A percentile compares a stretch with the other conserved stretches of the same genome.
Evolutionary conservation across 2,797 vertebrate genomes (phyloP).

Genomic region (Brotogeris chrysoptera): DNA sequence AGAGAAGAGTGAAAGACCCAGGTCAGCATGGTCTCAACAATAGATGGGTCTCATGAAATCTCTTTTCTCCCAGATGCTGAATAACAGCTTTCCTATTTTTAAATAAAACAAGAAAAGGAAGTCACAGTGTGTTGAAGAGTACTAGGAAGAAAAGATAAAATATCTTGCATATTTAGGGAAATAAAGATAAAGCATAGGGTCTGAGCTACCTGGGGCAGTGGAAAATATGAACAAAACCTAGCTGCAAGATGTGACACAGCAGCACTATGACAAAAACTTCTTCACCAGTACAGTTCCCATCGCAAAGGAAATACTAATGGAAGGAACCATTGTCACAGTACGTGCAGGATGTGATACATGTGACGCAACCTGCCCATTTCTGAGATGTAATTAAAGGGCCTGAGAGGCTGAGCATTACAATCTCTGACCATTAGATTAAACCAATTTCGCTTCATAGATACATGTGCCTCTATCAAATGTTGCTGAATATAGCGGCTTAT

Average conservation of each 20-base stretch:
- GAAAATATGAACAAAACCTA: background rate
- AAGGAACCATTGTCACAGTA: background rate
- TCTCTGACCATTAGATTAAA: background rate
- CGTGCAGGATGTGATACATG: background rate
- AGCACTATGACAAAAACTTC: background rate
- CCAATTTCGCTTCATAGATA: background rate
- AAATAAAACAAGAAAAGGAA: slow-evolving; percentile 50
- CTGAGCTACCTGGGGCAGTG: background rate
- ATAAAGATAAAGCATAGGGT: background rate
- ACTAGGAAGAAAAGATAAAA: background rate
- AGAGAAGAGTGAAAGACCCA: slow-evolving; percentile 65
- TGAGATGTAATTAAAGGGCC: background rate
- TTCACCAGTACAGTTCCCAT: background rate
- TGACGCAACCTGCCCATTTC: background rate
- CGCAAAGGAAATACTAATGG: background rate
- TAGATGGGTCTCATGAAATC: slow-evolving; percentile 68
- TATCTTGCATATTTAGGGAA: background rate
- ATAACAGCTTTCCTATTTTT: slow-evolving; percentile 56
- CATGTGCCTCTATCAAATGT: background rate
- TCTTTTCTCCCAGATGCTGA: slow-evolving; percentile 64
- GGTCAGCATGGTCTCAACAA: slow-evolving; percentile 36
- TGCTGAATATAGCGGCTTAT: background rate
- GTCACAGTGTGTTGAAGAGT: background rate
- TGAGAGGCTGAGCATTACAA: background rate
- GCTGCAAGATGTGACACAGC: background rate